These are phyloP conservation scores for Hypotaenidia philippensis DNA, from an alignment of 2,797 vertebrate species.

Conservation along the genomic window DNA sequence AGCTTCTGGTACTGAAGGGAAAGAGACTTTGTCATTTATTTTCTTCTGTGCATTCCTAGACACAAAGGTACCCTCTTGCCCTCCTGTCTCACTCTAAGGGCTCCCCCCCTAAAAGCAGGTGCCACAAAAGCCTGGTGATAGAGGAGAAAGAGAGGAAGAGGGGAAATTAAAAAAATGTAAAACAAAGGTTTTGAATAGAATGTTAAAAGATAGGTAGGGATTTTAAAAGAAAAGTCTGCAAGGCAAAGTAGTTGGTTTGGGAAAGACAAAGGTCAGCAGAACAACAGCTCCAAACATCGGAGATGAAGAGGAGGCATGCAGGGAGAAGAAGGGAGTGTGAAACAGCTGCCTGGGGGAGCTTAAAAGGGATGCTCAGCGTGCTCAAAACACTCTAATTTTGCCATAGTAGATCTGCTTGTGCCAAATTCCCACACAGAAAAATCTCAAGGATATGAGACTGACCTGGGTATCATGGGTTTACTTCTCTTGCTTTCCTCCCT, in stretches of 20 bases:
- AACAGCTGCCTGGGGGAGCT: constrained; percentile 57
- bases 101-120: neutral
- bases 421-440: constrained; percentile 54
- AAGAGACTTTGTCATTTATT: neutral
- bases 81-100: neutral
- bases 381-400: constrained; percentile 51
- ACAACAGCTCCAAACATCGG: neutral
- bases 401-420: constrained; percentile 29
- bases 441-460: constrained; percentile 1
- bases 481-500: neutral
- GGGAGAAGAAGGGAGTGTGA: constrained; percentile 35
- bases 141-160: neutral
- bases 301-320: constrained; percentile 29
- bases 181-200: neutral
- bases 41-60: neutral
- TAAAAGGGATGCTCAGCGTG: constrained; percentile 26
- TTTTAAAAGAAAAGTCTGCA: neutral
- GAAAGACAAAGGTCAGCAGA: constrained; percentile 24
- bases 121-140: neutral
- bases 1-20: neutral
- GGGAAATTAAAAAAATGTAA: neutral
- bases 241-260: neutral
- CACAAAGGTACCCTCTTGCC: neutral
- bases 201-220: neutral
- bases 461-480: neutral